A percentile compares a stretch with the other conserved stretches of the same genome.
Evolutionary conservation across 92 coral and sea anemone genomes (phyloP).

Genomic region (Zoanthus sociatus): DNA sequence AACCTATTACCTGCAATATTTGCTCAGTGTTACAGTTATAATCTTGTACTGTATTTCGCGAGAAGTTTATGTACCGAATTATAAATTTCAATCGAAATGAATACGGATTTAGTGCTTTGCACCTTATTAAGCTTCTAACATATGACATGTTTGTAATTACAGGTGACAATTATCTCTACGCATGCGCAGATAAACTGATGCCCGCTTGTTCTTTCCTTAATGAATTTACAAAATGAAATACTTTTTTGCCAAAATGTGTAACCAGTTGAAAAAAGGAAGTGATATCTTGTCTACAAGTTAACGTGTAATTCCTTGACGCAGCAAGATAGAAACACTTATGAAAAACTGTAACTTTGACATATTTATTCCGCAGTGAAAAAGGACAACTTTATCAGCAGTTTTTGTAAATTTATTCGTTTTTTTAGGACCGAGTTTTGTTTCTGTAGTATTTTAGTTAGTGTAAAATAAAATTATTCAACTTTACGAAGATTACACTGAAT

Average conservation of each 20-base stretch:
- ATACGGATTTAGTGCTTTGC: too few species aligned
- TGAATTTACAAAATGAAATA: neutral
- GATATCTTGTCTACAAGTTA: neutral
- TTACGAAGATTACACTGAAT: neutral
- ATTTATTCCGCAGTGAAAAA: neutral
- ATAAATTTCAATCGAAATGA: too few species aligned
- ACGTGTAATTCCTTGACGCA: neutral
- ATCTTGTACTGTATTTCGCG: too few species aligned
- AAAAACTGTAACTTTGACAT: neutral
- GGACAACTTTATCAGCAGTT: neutral
- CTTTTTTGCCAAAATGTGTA: neutral
- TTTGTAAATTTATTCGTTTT: neutral
- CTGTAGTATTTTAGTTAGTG: slow-evolving; percentile 7
- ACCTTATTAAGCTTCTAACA: too few species aligned
- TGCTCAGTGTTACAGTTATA: too few species aligned
- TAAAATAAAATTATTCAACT: neutral
- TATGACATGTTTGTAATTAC: neutral
- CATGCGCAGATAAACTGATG: neutral
- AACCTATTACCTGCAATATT: too few species aligned
- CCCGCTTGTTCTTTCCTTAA: neutral
- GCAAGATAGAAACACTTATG: neutral
- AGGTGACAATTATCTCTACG: neutral
- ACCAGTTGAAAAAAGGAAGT: neutral
- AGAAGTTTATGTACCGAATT: too few species aligned
- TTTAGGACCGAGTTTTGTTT: neutral